A percentile compares a stretch with the other conserved stretches of the same genome.
Evolutionary conservation across 1,140 invertebrate genomes (phyloP).

Genomic region (Dendroctonus valens): DNA sequence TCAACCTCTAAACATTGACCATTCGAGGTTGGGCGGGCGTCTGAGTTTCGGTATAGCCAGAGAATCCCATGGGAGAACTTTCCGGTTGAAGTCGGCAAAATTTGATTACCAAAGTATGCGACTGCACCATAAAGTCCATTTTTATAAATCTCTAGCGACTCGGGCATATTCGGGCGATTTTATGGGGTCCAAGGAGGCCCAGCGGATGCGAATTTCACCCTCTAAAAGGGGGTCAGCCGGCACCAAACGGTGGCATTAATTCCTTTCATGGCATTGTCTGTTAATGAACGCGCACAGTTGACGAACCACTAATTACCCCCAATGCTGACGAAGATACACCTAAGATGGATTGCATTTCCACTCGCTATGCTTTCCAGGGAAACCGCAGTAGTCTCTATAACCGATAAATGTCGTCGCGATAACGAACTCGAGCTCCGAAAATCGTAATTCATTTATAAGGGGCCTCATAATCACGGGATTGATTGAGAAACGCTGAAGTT

Average conservation of each 20-base stretch:
- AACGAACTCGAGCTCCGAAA: background rate
- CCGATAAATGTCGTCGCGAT: constrained; percentile 4
- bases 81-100: constrained; percentile 1
- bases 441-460: constrained; percentile 1
- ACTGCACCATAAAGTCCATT: constrained; percentile 7
- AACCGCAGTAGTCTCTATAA: background rate
- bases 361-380: background rate
- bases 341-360: background rate
- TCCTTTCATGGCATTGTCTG: too few relatives aligned
- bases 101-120: constrained; percentile 15
- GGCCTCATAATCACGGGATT: background rate
- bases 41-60: background rate
- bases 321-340: background rate
- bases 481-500: constrained; percentile 2
- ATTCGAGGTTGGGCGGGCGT: background rate
- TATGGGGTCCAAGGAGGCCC: background rate
- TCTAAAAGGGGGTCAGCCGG: too few relatives aligned
- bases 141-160: constrained; percentile 5
- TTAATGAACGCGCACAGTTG: too few relatives aligned
- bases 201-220: too few relatives aligned
- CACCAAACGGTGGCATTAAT: too few relatives aligned
- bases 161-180: too few relatives aligned
- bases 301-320: too few relatives aligned
- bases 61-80: constrained; percentile 5
- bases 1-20: background rate